These are phyloP conservation scores for Lagopus leucura DNA, from an alignment of 2,113 vertebrate species.

Conservation along the genomic window DNA sequence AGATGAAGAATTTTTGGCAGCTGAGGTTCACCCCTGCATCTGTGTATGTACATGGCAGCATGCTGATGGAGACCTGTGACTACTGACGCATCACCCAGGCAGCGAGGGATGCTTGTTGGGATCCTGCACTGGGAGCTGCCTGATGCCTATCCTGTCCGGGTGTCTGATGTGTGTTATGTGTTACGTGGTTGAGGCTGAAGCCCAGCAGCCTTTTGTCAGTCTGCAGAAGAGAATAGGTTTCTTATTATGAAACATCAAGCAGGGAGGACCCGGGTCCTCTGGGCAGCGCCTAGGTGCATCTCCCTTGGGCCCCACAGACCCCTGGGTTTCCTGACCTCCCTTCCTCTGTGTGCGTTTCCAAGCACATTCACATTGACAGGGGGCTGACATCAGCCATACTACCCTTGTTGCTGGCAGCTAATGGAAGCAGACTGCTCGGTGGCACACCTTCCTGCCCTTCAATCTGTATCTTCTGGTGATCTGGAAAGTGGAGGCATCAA, in stretches of 20 bases:
- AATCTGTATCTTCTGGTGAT: not conserved
- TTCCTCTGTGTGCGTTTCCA: not conserved
- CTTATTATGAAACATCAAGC: not conserved
- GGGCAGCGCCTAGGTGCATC: not conserved
- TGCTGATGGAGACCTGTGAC: not conserved
- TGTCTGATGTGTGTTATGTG: not conserved
- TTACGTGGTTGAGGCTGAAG: not conserved
- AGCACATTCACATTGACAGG: not conserved
- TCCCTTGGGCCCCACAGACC: not conserved
- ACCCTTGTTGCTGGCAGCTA: not conserved
- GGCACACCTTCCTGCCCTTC: not conserved
- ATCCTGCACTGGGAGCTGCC: not conserved
- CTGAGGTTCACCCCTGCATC: not conserved
- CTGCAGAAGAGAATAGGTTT: not conserved
- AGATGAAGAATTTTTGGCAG: not conserved
- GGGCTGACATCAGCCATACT: not conserved
- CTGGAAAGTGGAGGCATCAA: not conserved
- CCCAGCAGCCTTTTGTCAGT: not conserved
- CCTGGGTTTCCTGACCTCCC: not conserved
- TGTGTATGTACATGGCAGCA: not conserved
- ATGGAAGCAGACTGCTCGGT: not conserved
- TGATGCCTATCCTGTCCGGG: too few relatives aligned
- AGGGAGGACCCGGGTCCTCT: not conserved
- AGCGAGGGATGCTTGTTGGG: not conserved
- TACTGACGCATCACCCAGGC: not conserved